These are phyloP conservation scores for Anastrepha ludens DNA, from an alignment of 1,140 invertebrate species.

Conservation along the genomic window DNA sequence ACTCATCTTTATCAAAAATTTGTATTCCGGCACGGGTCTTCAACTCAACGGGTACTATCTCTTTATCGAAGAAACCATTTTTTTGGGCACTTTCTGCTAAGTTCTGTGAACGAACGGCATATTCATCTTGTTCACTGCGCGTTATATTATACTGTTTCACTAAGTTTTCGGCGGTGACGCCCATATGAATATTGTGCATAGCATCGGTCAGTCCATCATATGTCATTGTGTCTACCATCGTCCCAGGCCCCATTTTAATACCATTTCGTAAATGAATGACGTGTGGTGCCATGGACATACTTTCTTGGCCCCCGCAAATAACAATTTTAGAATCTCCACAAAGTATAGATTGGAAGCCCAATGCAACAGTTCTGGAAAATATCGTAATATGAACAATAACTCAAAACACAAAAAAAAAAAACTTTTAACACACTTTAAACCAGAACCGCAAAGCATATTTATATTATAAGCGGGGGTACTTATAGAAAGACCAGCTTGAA, in stretches of 20 bases:
- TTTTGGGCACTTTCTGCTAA: slow-evolving; percentile 81
- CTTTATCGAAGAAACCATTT: slow-evolving; percentile 81
- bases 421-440: slow-evolving; percentile 80
- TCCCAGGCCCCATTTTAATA: slow-evolving; percentile 82
- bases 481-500: slow-evolving; percentile 85
- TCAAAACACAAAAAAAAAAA: background rate
- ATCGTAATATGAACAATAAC: slow-evolving; percentile 7
- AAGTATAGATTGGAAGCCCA: slow-evolving; percentile 83
- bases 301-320: slow-evolving; percentile 90
- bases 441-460: slow-evolving; percentile 92
- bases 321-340: slow-evolving; percentile 83
- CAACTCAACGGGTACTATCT: slow-evolving; percentile 82
- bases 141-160: slow-evolving; percentile 82
- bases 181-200: slow-evolving; percentile 88
- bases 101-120: slow-evolving; percentile 83
- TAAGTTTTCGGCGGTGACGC: slow-evolving; percentile 90
- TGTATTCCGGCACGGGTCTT: slow-evolving; percentile 75
- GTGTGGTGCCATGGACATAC: slow-evolving; percentile 89
- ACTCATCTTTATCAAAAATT: slow-evolving; percentile 81
- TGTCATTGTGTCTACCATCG: slow-evolving; percentile 83
- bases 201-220: slow-evolving; percentile 88
- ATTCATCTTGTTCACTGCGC: slow-evolving; percentile 85
- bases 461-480: slow-evolving; percentile 84
- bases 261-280: slow-evolving; percentile 80
- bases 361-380: slow-evolving; percentile 78